phyloP scores from a whole-genome alignment of 2,888 invertebrate genomes.

The Chrysolina haemoptera region DNA sequence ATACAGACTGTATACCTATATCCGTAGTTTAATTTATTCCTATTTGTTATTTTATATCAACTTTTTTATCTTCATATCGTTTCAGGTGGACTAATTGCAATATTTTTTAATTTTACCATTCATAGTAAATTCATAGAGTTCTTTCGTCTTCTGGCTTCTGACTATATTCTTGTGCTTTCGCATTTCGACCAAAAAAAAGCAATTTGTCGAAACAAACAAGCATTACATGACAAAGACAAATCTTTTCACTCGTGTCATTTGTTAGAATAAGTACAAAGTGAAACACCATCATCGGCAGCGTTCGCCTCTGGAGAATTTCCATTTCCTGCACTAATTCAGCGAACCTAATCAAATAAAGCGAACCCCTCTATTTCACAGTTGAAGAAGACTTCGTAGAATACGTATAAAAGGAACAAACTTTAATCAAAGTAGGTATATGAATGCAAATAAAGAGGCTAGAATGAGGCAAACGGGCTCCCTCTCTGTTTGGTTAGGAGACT shows the following conservation, averaged over 20 bases:
- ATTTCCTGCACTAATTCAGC: slow-evolving; percentile 27
- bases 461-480: slow-evolving; percentile 39
- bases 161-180: too few species aligned
- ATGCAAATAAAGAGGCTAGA: slow-evolving; percentile 48
- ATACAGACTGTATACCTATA: too few species aligned
- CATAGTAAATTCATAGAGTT: too few species aligned
- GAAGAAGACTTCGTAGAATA: slow-evolving; percentile 29
- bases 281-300: background rate
- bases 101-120: too few species aligned
- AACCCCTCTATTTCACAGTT: slow-evolving; percentile 22
- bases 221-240: background rate
- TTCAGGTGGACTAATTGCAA: too few species aligned
- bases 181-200: too few species aligned
- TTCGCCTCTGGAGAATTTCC: slow-evolving; percentile 24
- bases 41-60: too few species aligned
- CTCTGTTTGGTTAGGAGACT: slow-evolving; percentile 54
- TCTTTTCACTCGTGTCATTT: slow-evolving; percentile 2
- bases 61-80: too few species aligned
- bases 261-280: slow-evolving; percentile 11
- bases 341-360: slow-evolving; percentile 32
- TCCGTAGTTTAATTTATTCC: too few species aligned
- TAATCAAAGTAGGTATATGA: slow-evolving; percentile 48
- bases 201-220: too few species aligned
- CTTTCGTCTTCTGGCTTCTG: too few species aligned
- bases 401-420: slow-evolving; percentile 44